Conservation (phyloP, 2,797 vertebrate genomes). For the Myotis vivesi region DNA sequence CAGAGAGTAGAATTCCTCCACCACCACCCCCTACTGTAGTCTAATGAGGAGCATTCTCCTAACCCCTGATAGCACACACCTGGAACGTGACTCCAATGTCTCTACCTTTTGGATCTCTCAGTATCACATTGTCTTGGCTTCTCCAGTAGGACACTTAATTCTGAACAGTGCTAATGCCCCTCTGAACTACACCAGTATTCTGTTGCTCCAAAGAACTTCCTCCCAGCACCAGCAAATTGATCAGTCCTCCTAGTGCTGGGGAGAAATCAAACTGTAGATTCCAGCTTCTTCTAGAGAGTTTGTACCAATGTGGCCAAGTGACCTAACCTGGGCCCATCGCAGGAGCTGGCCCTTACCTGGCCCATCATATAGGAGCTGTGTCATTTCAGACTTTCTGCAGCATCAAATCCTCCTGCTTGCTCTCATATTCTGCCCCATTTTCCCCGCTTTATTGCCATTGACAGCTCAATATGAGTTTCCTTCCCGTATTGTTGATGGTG, state of each 20-base stretch:
- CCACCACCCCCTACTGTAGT: too few relatives aligned
- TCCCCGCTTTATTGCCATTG: not conserved
- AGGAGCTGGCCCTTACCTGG: too few relatives aligned
- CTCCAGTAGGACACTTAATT: not conserved
- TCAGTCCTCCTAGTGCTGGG: not conserved
- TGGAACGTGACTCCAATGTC: too few relatives aligned
- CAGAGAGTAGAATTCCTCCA: not conserved
- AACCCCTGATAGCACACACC: not conserved
- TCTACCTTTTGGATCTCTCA: not conserved
- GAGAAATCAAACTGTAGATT: not conserved
- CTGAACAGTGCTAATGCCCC: not conserved
- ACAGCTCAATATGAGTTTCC: not conserved
- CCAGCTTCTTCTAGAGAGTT: not conserved
- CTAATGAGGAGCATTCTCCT: not conserved
- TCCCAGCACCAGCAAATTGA: not conserved
- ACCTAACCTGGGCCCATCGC: not conserved
- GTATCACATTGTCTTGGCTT: not conserved
- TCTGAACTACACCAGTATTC: not conserved
- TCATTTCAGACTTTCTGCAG: not conserved
- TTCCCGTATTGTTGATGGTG: not conserved
- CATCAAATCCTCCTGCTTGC: not conserved
- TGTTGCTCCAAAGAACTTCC: not conserved
- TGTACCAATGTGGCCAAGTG: not conserved
- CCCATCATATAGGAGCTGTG: too few relatives aligned
- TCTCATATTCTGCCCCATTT: not conserved